Evolutionary conservation across 2,888 invertebrate species (phyloP).

Genomic region (Tridacna crocea): DNA sequence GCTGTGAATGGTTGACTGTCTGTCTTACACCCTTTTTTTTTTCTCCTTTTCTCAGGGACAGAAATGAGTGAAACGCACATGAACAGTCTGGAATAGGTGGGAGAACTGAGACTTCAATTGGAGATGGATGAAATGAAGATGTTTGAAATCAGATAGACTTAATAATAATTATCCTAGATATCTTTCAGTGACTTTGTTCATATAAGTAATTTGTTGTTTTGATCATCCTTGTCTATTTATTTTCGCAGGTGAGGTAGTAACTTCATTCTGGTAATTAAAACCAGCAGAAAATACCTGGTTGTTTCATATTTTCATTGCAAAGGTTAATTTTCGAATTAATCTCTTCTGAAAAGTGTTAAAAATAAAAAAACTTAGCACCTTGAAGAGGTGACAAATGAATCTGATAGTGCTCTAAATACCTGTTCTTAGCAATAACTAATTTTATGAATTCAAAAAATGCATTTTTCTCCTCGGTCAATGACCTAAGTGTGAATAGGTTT

Average conservation of each 20-base stretch:
- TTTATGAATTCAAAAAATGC: too few relatives aligned
- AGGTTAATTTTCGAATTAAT: too few relatives aligned
- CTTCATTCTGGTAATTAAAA: not conserved
- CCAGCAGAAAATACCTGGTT: not conserved
- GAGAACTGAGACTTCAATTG: not conserved
- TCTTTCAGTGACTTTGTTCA: not conserved
- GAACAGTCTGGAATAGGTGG: conserved; percentile 14
- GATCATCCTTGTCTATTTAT: not conserved
- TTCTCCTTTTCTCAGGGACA: conserved; percentile 63
- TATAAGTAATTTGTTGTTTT: not conserved
- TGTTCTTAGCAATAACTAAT: too few relatives aligned
- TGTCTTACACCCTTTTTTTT: conserved; percentile 42
- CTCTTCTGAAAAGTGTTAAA: too few relatives aligned
- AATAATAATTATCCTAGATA: not conserved
- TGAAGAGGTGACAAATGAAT: too few relatives aligned
- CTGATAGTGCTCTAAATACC: too few relatives aligned
- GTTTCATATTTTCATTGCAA: not conserved
- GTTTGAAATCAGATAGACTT: conserved; percentile 4
- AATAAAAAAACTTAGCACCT: too few relatives aligned
- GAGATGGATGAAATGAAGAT: conserved; percentile 16
- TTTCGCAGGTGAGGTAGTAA: not conserved
- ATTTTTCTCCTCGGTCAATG: too few relatives aligned
- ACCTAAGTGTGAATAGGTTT: too few relatives aligned
- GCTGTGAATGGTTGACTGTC: conserved; percentile 51
- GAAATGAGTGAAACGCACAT: conserved; percentile 52